Base-by-base conservation (phyloP, 2,888 invertebrate species). In the Ophion ventricosus region DNA sequence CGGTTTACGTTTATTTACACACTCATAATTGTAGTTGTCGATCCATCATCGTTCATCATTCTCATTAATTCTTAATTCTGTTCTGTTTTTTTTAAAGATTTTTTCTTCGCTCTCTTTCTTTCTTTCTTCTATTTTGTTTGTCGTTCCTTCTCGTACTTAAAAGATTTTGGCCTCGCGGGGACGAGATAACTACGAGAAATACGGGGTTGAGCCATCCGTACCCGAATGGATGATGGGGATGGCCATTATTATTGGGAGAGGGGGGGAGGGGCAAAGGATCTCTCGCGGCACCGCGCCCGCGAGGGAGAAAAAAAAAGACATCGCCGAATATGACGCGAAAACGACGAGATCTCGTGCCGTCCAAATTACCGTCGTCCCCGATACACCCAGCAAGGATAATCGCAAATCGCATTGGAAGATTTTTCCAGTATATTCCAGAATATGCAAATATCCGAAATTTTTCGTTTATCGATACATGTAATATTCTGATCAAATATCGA, bases 1-100 rank as follows among this genome's bases (percentile, higher is more conserved):
- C 85, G 84, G 87, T 82, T 70, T 88, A 89, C 87, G 86, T 89
- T 89, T 90, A 91, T 91, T 87, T 91, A 90, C 90, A 91, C 88
- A 90, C 89, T 88, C 89, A 89, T 89, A 88, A 87, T 83, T 84
- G 87, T 73, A 25, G 63, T 82, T 54, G 29, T 82, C 14, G 49
- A 49, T 49, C 49, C 14, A 49, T 49, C 49, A 14, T 49, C 49
- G 49, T 49, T 49, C 49, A 11, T 49, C 49, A 14, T 17, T 17
- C 35, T 35, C 35, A 35, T 35, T 35, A 29, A 29, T 2, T 29
- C 29, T 29, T 29, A 35, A 64, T 40, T 70, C 49, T 61, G 82
- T 67, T 77, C 61, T 80, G 23, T 69, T 80, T 54, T 20, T 75
- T 59, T 79, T 26, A 67, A 11, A 84, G 70, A 67, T 29, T 54